Evolutionary conservation across 2,113 vertebrate genomes (phyloP).

Genomic region (Furnarius figulus): DNA sequence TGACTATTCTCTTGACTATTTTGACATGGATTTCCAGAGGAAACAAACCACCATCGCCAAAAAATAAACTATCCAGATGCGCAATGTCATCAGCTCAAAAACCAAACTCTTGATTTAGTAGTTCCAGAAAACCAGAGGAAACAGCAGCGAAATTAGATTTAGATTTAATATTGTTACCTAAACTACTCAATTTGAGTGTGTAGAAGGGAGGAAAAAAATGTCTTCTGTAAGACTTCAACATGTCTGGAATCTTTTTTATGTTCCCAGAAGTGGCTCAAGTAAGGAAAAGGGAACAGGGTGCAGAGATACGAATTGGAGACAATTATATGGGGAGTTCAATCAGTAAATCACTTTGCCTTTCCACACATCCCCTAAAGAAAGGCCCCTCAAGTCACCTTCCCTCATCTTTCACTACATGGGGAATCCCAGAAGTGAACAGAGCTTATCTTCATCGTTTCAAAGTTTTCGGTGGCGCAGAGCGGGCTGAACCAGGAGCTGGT

Average conservation of each 20-base stretch:
- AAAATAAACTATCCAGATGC: neutral
- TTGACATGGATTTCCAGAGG: constrained; percentile 1
- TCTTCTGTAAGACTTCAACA: neutral
- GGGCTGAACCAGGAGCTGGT: neutral
- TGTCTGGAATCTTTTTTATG: neutral
- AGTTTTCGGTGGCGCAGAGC: neutral
- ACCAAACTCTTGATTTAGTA: neutral
- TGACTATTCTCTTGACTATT: neutral
- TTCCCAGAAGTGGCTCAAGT: neutral
- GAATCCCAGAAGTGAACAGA: neutral
- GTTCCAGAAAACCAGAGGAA: neutral
- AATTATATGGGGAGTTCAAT: neutral
- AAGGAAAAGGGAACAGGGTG: neutral
- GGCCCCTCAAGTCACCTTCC: neutral
- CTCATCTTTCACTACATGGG: neutral
- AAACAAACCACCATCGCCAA: neutral
- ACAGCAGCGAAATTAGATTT: neutral
- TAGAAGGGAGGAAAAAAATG: neutral
- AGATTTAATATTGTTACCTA: neutral
- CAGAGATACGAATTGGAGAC: fast-evolving
- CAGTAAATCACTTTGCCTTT: neutral
- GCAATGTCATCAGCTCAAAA: neutral
- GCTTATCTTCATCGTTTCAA: neutral
- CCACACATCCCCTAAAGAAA: neutral
- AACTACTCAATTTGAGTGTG: neutral